Conservation (phyloP, 2,797 vertebrate genomes). For the Pangasius mekongensis region DNA sequence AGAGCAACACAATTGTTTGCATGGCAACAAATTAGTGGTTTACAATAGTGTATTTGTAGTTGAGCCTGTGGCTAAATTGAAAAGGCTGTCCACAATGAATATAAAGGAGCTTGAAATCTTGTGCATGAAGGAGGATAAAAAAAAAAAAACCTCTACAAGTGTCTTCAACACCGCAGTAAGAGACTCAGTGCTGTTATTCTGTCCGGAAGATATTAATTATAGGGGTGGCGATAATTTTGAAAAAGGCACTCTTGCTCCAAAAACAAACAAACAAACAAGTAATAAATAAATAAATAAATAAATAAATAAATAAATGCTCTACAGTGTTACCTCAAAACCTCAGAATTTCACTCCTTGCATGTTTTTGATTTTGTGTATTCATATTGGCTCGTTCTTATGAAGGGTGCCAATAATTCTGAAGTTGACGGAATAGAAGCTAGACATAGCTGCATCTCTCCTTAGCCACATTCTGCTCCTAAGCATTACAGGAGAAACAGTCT, state of each 20-base stretch:
- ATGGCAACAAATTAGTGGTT: not conserved
- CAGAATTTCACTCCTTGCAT: not conserved
- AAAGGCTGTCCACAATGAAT: not conserved
- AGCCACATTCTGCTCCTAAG: not conserved
- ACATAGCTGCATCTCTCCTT: not conserved
- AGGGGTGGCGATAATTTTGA: not conserved
- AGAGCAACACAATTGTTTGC: not conserved
- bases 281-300: not conserved
- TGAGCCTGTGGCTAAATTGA: not conserved
- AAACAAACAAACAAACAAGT: no score
- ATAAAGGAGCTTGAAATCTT: not conserved
- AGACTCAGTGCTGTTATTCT: not conserved
- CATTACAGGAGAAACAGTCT: not conserved
- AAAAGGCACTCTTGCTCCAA: not conserved
- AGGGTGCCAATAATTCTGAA: not conserved
- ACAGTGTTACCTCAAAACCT: not conserved
- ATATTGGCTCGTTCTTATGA: not conserved
- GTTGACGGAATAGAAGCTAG: not conserved
- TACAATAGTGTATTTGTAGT: not conserved
- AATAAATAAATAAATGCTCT: not conserved
- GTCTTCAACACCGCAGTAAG: not conserved
- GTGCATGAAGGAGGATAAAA: not conserved
- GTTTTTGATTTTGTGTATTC: not conserved
- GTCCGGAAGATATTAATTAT: not conserved
- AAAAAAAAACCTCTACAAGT: not conserved